These are phyloP conservation scores for Colossoma macropomum DNA, from an alignment of 2,113 vertebrate genomes.

Conservation along the genomic window DNA sequence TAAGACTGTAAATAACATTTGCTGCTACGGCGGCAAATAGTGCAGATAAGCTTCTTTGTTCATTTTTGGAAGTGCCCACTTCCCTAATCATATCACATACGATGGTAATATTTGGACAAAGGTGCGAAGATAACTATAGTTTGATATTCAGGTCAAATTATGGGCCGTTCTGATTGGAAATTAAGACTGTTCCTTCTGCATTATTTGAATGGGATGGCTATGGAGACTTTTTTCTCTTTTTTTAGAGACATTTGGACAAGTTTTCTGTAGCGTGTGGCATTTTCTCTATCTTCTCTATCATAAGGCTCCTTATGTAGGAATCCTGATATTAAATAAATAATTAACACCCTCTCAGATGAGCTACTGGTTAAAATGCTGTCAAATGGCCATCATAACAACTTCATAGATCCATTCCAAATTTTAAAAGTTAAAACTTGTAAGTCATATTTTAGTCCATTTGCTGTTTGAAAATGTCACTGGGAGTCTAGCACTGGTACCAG, in stretches of 20 bases:
- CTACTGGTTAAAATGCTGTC: background rate
- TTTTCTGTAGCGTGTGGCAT: too few relatives aligned
- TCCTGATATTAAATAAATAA: background rate
- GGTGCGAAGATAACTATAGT: background rate
- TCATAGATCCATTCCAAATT: background rate
- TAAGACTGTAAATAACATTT: constrained; percentile 49
- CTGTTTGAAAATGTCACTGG: constrained; percentile 1
- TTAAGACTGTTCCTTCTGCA: background rate
- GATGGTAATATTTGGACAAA: constrained; percentile 21
- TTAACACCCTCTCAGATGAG: constrained; percentile 8
- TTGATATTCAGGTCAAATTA: background rate
- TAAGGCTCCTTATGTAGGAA: too few relatives aligned
- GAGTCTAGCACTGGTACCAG: background rate
- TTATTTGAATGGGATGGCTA: background rate
- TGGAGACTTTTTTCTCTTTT: too few relatives aligned
- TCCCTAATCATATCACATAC: background rate
- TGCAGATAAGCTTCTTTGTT: constrained; percentile 30
- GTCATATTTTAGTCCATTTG: background rate
- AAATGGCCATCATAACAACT: background rate
- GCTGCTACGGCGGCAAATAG: background rate
- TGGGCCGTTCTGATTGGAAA: background rate
- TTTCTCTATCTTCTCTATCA: too few relatives aligned
- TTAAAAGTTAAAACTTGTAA: background rate
- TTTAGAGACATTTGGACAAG: too few relatives aligned
- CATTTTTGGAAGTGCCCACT: background rate